These are phyloP conservation scores for Caenorhabditis zanzibari DNA, from an alignment of 2,888 invertebrate genomes.

Conservation along the genomic window DNA sequence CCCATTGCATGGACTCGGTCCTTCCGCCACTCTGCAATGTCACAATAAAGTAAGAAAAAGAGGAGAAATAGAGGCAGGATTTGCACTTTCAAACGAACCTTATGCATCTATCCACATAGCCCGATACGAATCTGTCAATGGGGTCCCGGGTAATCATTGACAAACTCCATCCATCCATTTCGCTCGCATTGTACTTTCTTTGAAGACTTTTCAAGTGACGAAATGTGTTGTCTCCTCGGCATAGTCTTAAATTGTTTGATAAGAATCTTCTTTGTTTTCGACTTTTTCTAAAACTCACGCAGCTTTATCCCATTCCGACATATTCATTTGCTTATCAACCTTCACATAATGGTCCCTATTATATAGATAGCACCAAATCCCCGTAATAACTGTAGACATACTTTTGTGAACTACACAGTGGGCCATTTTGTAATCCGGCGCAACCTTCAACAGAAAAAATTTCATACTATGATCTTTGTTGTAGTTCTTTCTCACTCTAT, in stretches of 20 bases:
- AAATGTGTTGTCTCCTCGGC: conserved; percentile 73
- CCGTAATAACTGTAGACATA: conserved; percentile 79
- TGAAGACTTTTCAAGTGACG: conserved; percentile 50
- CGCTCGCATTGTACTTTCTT: conserved; percentile 57
- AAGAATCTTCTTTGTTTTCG: background rate
- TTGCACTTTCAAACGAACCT: conserved; percentile 64
- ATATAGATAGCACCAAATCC: conserved; percentile 76
- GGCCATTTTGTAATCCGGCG: conserved; percentile 74
- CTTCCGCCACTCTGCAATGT: conserved; percentile 70
- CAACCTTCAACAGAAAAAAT: conserved; percentile 58
- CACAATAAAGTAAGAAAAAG: conserved; percentile 27
- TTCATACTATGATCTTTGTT: conserved; percentile 18
- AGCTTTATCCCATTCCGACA: conserved; percentile 65
- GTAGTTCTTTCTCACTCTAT: conserved; percentile 62
- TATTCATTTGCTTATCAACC: conserved; percentile 51
- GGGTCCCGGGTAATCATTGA: conserved; percentile 79
- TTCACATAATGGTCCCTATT: conserved; percentile 66
- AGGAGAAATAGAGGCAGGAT: conserved; percentile 1
- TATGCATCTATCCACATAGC: conserved; percentile 81
- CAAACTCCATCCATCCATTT: conserved; percentile 65
- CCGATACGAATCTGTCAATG: conserved; percentile 79
- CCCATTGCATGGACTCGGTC: conserved; percentile 76
- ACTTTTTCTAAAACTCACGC: conserved; percentile 44
- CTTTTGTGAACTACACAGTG: conserved; percentile 79
- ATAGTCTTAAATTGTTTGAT: conserved; percentile 71